Conservation (phyloP, 1,140 invertebrate species). For the Contarinia nasturtii region DNA sequence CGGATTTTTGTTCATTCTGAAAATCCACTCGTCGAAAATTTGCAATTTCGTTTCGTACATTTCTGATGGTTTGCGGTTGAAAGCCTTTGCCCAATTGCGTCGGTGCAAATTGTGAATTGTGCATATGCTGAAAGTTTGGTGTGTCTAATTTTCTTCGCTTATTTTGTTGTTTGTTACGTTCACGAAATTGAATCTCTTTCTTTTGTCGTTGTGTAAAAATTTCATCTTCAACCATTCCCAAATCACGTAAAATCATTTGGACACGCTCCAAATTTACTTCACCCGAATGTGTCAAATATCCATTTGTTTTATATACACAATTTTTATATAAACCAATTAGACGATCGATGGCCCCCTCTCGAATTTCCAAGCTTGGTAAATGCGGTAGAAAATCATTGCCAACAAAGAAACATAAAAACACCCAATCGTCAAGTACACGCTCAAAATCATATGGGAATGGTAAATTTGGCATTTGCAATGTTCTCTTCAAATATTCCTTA, state of each 20-base stretch:
- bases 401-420: slow-evolving; percentile 99
- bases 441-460: slow-evolving; percentile 85
- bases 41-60: slow-evolving; percentile 49
- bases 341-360: slow-evolving; percentile 93
- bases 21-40: slow-evolving; percentile 40
- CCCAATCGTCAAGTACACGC: slow-evolving; percentile 92
- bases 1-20: slow-evolving; percentile 20
- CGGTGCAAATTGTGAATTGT: slow-evolving; percentile 53
- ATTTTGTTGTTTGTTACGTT: slow-evolving; percentile 47
- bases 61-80: slow-evolving; percentile 27
- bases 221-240: slow-evolving; percentile 90
- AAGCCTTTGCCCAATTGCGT: slow-evolving; percentile 26
- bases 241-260: slow-evolving; percentile 82
- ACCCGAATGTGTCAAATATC: slow-evolving; percentile 90
- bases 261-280: slow-evolving; percentile 82
- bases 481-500: slow-evolving; percentile 84
- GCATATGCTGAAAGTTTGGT: slow-evolving; percentile 46
- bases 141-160: slow-evolving; percentile 32
- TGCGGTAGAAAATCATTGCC: slow-evolving; percentile 99
- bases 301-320: slow-evolving; percentile 80
- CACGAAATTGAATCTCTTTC: slow-evolving; percentile 63
- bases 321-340: slow-evolving; percentile 90
- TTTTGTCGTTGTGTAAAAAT: slow-evolving; percentile 88
- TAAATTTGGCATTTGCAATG: slow-evolving; percentile 80
- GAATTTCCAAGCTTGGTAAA: slow-evolving; percentile 92